Evolutionary conservation across 2,888 invertebrate genomes (phyloP).

Genomic region (Nephrotoma appendiculata): DNA sequence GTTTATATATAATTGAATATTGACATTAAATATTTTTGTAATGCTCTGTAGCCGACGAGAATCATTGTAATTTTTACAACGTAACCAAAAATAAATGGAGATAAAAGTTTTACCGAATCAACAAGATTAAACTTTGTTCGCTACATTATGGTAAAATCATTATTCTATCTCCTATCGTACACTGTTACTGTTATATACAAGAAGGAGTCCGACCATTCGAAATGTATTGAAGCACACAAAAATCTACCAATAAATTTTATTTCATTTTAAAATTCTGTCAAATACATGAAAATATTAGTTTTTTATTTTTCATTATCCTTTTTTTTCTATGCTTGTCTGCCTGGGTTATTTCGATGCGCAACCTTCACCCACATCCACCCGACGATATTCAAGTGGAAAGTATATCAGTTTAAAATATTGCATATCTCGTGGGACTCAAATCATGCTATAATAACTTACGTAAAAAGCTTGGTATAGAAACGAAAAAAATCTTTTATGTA

Average conservation of each 20-base stretch:
- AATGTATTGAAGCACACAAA: not conserved
- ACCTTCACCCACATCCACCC: not conserved
- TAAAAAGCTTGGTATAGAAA: not conserved
- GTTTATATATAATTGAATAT: not conserved
- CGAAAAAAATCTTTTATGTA: not conserved
- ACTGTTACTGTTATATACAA: not conserved
- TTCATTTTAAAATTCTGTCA: not conserved
- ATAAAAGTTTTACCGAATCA: not conserved
- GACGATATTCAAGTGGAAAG: not conserved
- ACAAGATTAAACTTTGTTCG: not conserved
- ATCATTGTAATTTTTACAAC: too few relatives aligned
- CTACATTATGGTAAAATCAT: not conserved
- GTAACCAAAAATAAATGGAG: not conserved
- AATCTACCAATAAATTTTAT: not conserved
- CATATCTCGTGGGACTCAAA: not conserved
- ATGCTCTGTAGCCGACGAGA: too few relatives aligned
- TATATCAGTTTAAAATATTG: not conserved
- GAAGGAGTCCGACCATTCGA: not conserved
- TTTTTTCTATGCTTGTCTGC: not conserved
- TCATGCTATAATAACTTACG: not conserved
- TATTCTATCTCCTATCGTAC: not conserved
- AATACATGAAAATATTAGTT: not conserved
- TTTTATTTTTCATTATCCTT: not conserved
- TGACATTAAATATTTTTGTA: not conserved
- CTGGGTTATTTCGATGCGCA: not conserved